Base-by-base conservation (phyloP, 2,888 invertebrate species). In the Drosophila mimica region DNA sequence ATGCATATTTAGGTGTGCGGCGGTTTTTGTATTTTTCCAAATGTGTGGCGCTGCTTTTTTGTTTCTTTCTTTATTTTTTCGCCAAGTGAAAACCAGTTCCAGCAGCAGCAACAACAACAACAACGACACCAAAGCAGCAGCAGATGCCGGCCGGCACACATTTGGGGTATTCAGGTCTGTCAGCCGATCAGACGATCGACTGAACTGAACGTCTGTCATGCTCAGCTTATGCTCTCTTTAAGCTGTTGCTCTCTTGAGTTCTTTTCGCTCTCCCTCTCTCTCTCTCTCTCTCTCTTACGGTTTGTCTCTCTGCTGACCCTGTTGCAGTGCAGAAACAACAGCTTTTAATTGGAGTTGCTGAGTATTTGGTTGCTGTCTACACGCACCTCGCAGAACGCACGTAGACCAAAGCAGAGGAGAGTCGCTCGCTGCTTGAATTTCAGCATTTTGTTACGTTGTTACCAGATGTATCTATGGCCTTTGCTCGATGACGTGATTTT, bases 81-180 rank as follows among this genome's bases (percentile, higher is more conserved):
- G 82, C 83, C 65, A 83, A 87, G 75, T 76, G 65, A 70, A 90
- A 88, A 88, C 91, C 88, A 85, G 91, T 91, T 88, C 70, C 83
- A 78, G 77, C 61, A 51, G 20, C 67, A 60, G 43, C 38, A 31
- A 30, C 62, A 61, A 40, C 56, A 72, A 43, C 51, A 43, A 25
- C 33, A 36, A 38, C 40, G n/a, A 31, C 51, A 40, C 34, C 51
- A 36, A 49, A 38, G 43, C 51, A 46, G 49, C 74, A 56, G 63
- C 85, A 90, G 89, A 89, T 89, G 88, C 91, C 88, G 88, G 88
- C 88, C 88, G 88, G 88, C 88, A 83, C 71, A 81, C 79, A 80
- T 76, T 75, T 82, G 67, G 57, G 68, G 40, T 57, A 78, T 81
- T 85, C 83, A 74, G 62, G 70, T 85, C 81, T 67, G 73, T 70